A percentile compares a stretch with the other conserved stretches of the same genome.
These are phyloP conservation scores for Plumapathes pennacea DNA, from an alignment of 92 coral and sea anemone genomes.

Conservation along the genomic window DNA sequence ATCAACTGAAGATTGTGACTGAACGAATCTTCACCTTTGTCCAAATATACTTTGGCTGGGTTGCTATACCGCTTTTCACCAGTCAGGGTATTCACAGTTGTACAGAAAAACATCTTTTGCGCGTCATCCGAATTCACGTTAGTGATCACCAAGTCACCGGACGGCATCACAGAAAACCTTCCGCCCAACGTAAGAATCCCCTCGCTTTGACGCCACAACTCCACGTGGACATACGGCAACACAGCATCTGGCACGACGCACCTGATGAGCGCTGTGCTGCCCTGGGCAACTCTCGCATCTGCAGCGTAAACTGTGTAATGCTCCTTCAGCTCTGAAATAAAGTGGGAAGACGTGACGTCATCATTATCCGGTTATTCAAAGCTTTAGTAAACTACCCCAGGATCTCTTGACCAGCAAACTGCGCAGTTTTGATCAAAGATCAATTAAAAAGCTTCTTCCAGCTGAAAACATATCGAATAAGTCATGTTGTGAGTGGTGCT, in stretches of 20 bases:
- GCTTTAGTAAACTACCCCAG: too few species aligned
- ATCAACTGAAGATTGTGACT: not conserved
- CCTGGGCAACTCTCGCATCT: slow-evolving; percentile 70
- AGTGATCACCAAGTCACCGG: slow-evolving; percentile 85
- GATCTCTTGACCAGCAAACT: too few species aligned
- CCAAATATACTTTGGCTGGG: slow-evolving; percentile 71
- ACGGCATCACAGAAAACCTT: slow-evolving; percentile 75
- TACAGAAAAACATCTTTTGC: slow-evolving; percentile 59
- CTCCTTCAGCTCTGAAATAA: too few species aligned
- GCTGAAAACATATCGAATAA: too few species aligned
- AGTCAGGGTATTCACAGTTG: slow-evolving; percentile 74
- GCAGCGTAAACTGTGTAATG: slow-evolving; percentile 72
- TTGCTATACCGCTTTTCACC: slow-evolving; percentile 74
- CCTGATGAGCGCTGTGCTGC: slow-evolving; percentile 87
- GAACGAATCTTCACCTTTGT: not conserved
- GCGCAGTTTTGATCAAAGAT: too few species aligned
- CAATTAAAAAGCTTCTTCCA: too few species aligned
- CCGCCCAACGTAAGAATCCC: slow-evolving; percentile 60
- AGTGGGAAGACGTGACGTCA: too few species aligned
- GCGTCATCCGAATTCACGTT: slow-evolving; percentile 61
- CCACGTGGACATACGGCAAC: slow-evolving; percentile 67
- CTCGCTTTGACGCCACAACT: slow-evolving; percentile 80
- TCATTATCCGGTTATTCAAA: too few species aligned
- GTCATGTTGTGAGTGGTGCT: too few species aligned
- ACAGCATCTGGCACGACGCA: slow-evolving; percentile 63